Evolutionary conservation across 2,888 invertebrate genomes (phyloP), one percentile per base, ranked within the genome.

Genomic region (Temnothorax ravouxi): DNA sequence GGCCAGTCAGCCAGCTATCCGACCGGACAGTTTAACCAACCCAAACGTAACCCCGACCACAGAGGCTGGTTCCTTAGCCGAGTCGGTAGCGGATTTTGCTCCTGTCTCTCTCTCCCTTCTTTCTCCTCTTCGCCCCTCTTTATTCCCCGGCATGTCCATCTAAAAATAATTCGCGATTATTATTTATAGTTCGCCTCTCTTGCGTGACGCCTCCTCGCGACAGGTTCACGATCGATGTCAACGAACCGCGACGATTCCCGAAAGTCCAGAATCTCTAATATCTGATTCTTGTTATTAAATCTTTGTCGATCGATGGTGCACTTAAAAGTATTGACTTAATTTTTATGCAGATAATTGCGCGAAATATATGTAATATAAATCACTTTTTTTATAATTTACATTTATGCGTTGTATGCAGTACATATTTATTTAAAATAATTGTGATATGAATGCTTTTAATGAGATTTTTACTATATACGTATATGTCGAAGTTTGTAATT

Each of bases 111-210:
- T 56, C 11, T 34, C 29, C 13, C 21, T 71, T 50, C 5, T 52
- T 25, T 29, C 64, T 47, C 61, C 69, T 29, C 21, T 21, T 29
- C 59, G 38, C 21, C 52, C 59, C 11, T 41, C 59, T n/a, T 71
- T 21, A 38, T 66, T 25, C 61, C 50, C 59, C 62, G 61, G 15
- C 62, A 54, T 66, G 52, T 83, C 72, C 79, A 62, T 67, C 71
- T 90, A 90, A 91, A 91, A 91, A 89, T 91, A 91, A 88, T 88
- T 83, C 84, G 76, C 86, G 79, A 80, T 86, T 82, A 84, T 89
- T 91, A 90, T 89, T 90, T 89, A 87, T 89, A 87, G 81, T 85
- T 34, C 79, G 75, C 4, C 56, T 15, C 69, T 62, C 76, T 85
- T 72, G 81, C 83, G 85, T 77, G 86, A 87, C 83, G 83, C 64